Percentiles rank a stretch among this genome's conserved stretches.
Evolutionary conservation across 2,797 vertebrate genomes (phyloP).

Genomic region (Gadopsis bispinosus): DNA sequence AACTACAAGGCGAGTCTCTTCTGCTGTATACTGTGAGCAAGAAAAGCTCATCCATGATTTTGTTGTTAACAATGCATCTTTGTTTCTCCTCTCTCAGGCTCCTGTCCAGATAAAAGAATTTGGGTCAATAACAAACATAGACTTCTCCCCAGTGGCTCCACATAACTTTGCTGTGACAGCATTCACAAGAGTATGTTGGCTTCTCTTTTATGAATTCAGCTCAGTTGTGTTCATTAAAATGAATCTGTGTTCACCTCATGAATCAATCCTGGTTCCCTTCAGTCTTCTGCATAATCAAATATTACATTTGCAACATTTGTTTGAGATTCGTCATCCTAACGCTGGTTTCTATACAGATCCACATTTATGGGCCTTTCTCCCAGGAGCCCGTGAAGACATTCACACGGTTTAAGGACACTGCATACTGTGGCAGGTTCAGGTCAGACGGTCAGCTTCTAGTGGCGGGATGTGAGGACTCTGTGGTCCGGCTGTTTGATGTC

Average conservation of each 20-base stretch:
- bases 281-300: background rate
- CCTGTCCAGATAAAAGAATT: constrained; percentile 97
- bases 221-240: background rate
- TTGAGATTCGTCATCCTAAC: constrained; percentile 1
- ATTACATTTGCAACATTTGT: background rate
- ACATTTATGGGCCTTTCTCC: constrained; percentile 93
- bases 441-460: constrained; percentile 92
- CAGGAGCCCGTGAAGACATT: constrained; percentile 94
- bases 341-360: constrained; percentile 84
- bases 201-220: background rate
- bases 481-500: constrained; percentile 91
- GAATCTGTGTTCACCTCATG: background rate
- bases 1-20: constrained; percentile 87
- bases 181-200: constrained; percentile 90
- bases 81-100: constrained; percentile 76
- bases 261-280: background rate
- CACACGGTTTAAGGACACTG: constrained; percentile 92
- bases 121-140: constrained; percentile 91
- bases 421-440: constrained; percentile 91
- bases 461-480: constrained; percentile 91
- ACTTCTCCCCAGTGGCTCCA: constrained; percentile 90
- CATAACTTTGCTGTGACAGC: constrained; percentile 95
- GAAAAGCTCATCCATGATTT: background rate
- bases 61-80: background rate
- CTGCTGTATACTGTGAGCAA: rapidly evolving